A percentile compares a stretch with the other conserved stretches of the same genome.
Evolutionary conservation across 2,797 vertebrate genomes (phyloP).

Genomic region (Propithecus perrieri): DNA sequence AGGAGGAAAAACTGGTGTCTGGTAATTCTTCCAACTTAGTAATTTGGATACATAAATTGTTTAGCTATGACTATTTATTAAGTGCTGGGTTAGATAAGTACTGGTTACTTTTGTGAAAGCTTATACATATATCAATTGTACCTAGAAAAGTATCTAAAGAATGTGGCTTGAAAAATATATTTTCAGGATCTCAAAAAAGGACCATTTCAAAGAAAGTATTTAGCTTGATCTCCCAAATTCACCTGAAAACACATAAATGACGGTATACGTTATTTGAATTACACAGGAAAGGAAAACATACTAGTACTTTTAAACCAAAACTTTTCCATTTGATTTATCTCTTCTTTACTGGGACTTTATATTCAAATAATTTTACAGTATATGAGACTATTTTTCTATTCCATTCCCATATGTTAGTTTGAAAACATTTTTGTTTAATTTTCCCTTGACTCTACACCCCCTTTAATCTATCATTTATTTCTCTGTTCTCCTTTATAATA

Average conservation of each 20-base stretch:
- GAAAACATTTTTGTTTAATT: neutral
- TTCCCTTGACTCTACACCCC: neutral
- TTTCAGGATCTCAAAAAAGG: neutral
- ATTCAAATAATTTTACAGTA: neutral
- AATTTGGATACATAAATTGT: neutral
- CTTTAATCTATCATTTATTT: neutral
- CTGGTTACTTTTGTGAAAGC: neutral
- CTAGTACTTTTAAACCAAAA: neutral
- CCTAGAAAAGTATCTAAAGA: neutral
- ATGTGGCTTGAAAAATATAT: neutral
- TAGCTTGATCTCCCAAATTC: neutral
- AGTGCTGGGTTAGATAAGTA: neutral
- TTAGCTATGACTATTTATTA: neutral
- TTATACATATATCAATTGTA: neutral
- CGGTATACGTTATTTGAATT: neutral
- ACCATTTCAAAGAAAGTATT: neutral
- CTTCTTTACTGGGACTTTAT: neutral
- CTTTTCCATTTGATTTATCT: neutral
- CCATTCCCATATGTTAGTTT: neutral
- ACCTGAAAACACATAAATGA: neutral
- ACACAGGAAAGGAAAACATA: neutral
- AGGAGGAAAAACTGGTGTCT: neutral
- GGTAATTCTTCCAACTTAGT: neutral
- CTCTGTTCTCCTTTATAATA: neutral
- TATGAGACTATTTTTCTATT: neutral